phyloP scores from a whole-genome alignment of 2,113 vertebrate genomes.

The Phalacrocorax pelagicus region DNA sequence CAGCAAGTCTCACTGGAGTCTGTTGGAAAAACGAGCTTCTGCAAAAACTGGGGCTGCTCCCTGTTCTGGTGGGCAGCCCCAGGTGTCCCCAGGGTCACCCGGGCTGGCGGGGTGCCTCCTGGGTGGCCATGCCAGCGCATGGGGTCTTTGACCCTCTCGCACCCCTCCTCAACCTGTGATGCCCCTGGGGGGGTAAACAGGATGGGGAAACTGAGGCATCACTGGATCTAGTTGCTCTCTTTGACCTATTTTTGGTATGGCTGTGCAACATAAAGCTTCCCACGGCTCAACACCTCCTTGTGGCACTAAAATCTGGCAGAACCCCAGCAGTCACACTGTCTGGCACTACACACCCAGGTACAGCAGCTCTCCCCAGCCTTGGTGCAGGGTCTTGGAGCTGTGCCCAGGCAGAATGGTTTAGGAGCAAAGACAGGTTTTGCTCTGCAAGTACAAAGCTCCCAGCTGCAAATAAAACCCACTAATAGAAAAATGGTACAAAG shows the following conservation, averaged over 20 bases:
- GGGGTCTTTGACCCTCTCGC: accelerated
- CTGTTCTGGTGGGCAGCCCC: neutral
- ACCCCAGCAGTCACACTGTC: accelerated
- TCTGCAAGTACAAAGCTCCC: neutral
- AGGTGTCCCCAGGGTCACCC: neutral
- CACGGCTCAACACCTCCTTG: neutral
- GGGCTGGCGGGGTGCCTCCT: neutral
- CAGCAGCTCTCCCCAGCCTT: neutral
- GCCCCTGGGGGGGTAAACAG: accelerated
- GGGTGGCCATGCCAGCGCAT: neutral
- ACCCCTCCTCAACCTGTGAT: neutral
- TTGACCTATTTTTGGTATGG: neutral
- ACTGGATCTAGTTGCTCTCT: neutral
- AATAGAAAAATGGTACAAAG: neutral
- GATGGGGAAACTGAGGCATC: neutral
- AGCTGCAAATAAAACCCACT: neutral
- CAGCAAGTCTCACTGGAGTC: neutral
- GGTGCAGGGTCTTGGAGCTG: accelerated
- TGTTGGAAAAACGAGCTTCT: neutral
- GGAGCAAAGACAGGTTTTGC: neutral
- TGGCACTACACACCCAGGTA: neutral
- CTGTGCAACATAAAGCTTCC: neutral
- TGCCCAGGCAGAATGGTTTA: neutral
- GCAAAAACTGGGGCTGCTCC: neutral
- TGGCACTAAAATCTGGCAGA: neutral